Evolutionary conservation across 2,113 vertebrate species (phyloP), one percentile per base, ranked within the genome.

Genomic region (Neolamprologus modestus): DNA sequence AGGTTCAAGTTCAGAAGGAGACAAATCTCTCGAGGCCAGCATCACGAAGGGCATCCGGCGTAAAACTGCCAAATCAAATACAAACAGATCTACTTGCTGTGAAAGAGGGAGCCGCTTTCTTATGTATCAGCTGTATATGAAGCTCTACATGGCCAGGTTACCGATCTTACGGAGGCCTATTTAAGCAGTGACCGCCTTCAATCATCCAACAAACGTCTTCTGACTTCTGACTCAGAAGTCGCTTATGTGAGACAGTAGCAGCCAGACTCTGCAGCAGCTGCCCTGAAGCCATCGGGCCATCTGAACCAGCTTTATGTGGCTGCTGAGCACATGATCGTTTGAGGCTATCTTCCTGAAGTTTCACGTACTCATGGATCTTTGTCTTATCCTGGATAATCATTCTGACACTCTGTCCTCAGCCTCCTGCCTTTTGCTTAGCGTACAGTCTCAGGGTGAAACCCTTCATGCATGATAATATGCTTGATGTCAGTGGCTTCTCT

Each of bases 11-110:
- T 21, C 63, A 68, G 1, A 68, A 1, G 63, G n/a, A 68, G 35
- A 68, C 63, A 68, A 68, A 68, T 24, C 35, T 40, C 63, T 6
- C 3, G 2, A 37, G 35, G 63, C 11, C 63, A 9, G 35, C 35
- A 6, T 68, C 63, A 40, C 2, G 2, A 26, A 42, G 37, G 66
- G 2, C n/a, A 73, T 73, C 37, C 5, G 3, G n/a, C 0, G 2
- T 73, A 73, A 42, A 73, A 73, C 21, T 45, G 5, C n/a, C 37
- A 73, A 73, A 73, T 73, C 66, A 73, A 73, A 42, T 45, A 73
- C 37, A 42, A 68, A 13, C 37, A 73, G 37, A 42, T 16, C 37
- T 73, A 45, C 66, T 42, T 6, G 8, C 8, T 73, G 21, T 73
- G 37, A 73, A 73, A 42, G 37, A 45, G 8, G 66, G 3, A 73